Conservation (phyloP, 2,888 invertebrate genomes). For the Troglohyphantes excavatus region DNA sequence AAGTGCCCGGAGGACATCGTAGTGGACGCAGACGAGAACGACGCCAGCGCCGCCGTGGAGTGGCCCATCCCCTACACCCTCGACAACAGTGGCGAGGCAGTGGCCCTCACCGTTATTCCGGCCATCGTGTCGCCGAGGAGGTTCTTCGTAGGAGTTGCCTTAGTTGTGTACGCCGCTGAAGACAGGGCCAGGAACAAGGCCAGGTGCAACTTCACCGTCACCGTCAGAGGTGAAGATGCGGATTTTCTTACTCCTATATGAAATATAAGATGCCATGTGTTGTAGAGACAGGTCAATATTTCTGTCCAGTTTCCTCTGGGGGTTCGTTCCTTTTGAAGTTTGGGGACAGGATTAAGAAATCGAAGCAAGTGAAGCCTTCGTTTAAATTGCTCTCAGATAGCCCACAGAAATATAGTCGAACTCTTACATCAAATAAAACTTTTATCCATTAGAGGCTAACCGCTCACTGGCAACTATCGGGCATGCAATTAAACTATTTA, state of each 20-base stretch:
- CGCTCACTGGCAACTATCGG: no score
- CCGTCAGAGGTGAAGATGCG: conserved; percentile 84
- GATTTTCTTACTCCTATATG: no score
- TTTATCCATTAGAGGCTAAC: no score
- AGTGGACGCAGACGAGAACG: conserved; percentile 83
- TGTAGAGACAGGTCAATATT: no score
- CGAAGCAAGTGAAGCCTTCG: no score
- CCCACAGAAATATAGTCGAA: no score
- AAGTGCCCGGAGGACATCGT: conserved; percentile 85
- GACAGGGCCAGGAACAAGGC: conserved; percentile 86
- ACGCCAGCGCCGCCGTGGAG: conserved; percentile 84
- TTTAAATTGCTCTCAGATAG: no score
- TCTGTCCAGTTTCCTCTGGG: no score
- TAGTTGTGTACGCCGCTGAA: conserved; percentile 86
- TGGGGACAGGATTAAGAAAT: no score
- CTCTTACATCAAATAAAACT: no score
- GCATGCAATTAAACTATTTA: no score
- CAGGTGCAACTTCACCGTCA: conserved; percentile 86
- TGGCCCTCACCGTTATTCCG: conserved; percentile 86
- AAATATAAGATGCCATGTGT: neutral
- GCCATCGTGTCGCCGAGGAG: conserved; percentile 85
- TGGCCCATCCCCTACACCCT: conserved; percentile 84
- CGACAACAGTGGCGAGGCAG: conserved; percentile 86
- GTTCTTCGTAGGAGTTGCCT: conserved; percentile 85
- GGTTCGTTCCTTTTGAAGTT: no score